Conservation (phyloP, 2,888 invertebrate genomes). For the Thelaira solivaga region DNA sequence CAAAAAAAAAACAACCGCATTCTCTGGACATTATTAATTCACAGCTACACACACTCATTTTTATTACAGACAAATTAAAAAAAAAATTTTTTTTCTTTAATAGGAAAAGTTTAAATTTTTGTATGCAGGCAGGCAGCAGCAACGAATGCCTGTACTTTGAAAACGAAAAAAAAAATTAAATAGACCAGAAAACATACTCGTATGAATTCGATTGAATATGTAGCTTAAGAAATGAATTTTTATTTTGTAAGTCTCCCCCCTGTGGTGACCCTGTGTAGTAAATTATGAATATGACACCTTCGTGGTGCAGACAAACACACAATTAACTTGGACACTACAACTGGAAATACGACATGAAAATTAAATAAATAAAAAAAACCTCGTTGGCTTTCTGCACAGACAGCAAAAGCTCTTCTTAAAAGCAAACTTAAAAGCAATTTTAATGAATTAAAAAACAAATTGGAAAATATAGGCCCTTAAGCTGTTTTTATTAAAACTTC, state of each 20-base stretch:
- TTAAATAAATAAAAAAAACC: background rate
- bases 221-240: slow-evolving; percentile 55
- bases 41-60: slow-evolving; percentile 18
- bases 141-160: background rate
- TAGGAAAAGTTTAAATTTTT: background rate
- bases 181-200: slow-evolving; percentile 40
- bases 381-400: background rate
- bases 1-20: slow-evolving; percentile 50
- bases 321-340: slow-evolving; percentile 64
- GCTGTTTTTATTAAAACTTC: too few relatives aligned
- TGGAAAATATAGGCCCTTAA: too few relatives aligned
- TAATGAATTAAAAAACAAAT: too few relatives aligned
- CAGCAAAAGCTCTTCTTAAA: background rate
- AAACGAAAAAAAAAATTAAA: slow-evolving; percentile 20
- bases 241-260: slow-evolving; percentile 65
- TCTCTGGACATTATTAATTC: slow-evolving; percentile 49
- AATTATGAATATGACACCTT: slow-evolving; percentile 76
- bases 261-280: slow-evolving; percentile 74
- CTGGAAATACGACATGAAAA: slow-evolving; percentile 38
- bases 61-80: too few relatives aligned
- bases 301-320: slow-evolving; percentile 64
- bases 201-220: too few relatives aligned
- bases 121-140: background rate
- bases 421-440: background rate
- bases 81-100: slow-evolving; percentile 7